Conservation (phyloP, 1,140 invertebrate genomes). For the Calycopis cecrops region DNA sequence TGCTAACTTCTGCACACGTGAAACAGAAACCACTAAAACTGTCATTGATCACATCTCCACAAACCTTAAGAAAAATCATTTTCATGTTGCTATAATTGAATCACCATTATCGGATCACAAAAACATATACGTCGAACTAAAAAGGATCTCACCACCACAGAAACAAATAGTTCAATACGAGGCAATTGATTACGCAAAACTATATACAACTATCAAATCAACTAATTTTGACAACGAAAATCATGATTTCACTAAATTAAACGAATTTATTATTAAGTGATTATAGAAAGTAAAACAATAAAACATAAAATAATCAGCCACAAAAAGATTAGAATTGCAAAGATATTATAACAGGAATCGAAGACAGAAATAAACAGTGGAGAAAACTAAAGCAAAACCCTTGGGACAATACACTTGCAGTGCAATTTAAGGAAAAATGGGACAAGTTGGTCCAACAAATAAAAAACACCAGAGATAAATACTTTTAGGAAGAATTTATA, state of each 20-base stretch:
- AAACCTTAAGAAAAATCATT: slow-evolving; percentile 9
- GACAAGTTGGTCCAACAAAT: slow-evolving; percentile 14
- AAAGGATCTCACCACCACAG: slow-evolving; percentile 2
- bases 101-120: slow-evolving; percentile 20
- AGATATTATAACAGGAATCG: slow-evolving; percentile 20
- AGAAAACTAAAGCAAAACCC: slow-evolving; percentile 14
- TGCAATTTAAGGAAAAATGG: slow-evolving; percentile 15
- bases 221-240: slow-evolving; percentile 16
- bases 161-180: background rate
- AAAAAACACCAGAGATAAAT: slow-evolving; percentile 19
- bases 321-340: slow-evolving; percentile 23
- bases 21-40: slow-evolving; percentile 16
- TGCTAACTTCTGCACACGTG: slow-evolving; percentile 18
- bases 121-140: slow-evolving; percentile 18
- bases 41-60: slow-evolving; percentile 22
- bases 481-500: slow-evolving; percentile 18
- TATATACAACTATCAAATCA: slow-evolving; percentile 5
- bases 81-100: slow-evolving; percentile 17
- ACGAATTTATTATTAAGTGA: too few relatives aligned
- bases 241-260: background rate
- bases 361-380: slow-evolving; percentile 20
- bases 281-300: slow-evolving; percentile 6
- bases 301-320: slow-evolving; percentile 19
- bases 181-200: slow-evolving; percentile 14
- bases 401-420: slow-evolving; percentile 3